phyloP scores from a whole-genome alignment of 1,140 invertebrate genomes.

The Campodea augens region DNA sequence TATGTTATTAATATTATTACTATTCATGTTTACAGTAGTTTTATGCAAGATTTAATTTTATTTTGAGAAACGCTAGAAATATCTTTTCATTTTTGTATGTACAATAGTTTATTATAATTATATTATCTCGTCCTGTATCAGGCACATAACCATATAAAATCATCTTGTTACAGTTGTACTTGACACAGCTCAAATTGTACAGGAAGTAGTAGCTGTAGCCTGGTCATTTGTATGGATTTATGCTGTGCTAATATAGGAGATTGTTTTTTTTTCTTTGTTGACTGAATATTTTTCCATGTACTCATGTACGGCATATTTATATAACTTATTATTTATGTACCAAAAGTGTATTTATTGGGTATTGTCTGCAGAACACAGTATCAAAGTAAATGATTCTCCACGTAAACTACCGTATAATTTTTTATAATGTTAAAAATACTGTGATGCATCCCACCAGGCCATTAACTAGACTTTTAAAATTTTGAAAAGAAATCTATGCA shows the following conservation, averaged over 20 bases:
- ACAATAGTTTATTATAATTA: too few relatives aligned
- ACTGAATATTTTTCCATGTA: neutral
- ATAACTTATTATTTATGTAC: constrained; percentile 4
- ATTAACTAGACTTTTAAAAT: neutral
- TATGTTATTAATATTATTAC: neutral
- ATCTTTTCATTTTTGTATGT: neutral
- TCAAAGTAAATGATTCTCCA: neutral
- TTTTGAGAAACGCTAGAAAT: neutral
- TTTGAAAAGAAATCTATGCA: neutral
- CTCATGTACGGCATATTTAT: neutral
- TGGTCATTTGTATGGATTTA: neutral
- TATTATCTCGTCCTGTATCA: neutral
- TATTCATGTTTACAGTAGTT: neutral
- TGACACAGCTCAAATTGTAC: neutral
- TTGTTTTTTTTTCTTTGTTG: constrained; percentile 1
- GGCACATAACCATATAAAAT: neutral
- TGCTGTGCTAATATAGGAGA: neutral
- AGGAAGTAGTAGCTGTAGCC: neutral
- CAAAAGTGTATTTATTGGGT: constrained; percentile 4
- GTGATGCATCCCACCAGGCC: neutral
- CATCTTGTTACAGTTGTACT: neutral
- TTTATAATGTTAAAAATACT: neutral
- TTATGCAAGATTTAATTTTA: neutral
- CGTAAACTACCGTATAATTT: neutral
- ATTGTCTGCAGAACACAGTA: neutral